Evolutionary conservation across 37 sponge, comb jelly and placozoan species (phyloP).

Genomic region (Ephydatia muelleri): DNA sequence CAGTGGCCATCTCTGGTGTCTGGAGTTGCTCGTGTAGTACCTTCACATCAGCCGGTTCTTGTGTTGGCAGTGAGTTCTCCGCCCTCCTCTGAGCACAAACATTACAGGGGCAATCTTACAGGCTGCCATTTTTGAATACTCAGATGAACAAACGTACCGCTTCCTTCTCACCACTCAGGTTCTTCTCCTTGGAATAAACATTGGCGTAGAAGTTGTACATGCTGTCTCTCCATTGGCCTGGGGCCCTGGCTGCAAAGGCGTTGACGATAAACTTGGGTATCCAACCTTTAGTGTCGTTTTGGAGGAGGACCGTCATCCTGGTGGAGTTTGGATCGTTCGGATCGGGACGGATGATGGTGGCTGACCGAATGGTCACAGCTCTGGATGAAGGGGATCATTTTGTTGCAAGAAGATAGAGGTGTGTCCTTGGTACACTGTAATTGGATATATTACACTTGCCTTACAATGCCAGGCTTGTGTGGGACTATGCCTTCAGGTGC

Average conservation of each 20-base stretch:
- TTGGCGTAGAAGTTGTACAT: constrained; percentile 32
- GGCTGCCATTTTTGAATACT: no score
- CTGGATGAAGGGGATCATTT: constrained; percentile 21
- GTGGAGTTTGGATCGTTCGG: constrained; percentile 59
- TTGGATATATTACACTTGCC: no score
- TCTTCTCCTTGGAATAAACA: constrained; percentile 8
- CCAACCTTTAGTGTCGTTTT: constrained; percentile 74
- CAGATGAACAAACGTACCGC: no score
- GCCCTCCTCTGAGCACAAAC: neutral
- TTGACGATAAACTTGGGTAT: constrained; percentile 71
- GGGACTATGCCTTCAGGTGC: constrained; percentile 34
- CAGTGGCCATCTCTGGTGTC: neutral
- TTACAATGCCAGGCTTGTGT: constrained; percentile 21
- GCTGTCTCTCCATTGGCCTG: constrained; percentile 48
- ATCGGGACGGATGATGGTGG: constrained; percentile 60
- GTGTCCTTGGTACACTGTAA: no score
- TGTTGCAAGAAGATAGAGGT: neutral
- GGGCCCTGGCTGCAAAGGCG: constrained; percentile 38
- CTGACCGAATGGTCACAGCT: constrained; percentile 68
- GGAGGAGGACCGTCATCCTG: constrained; percentile 49
- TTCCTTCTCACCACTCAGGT: neutral
- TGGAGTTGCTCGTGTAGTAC: neutral
- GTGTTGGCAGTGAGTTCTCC: neutral
- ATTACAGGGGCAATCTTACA: neutral
- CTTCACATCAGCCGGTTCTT: neutral